Conservation (phyloP, 1,140 invertebrate genomes). For the Drosophila kohkoa region DNA sequence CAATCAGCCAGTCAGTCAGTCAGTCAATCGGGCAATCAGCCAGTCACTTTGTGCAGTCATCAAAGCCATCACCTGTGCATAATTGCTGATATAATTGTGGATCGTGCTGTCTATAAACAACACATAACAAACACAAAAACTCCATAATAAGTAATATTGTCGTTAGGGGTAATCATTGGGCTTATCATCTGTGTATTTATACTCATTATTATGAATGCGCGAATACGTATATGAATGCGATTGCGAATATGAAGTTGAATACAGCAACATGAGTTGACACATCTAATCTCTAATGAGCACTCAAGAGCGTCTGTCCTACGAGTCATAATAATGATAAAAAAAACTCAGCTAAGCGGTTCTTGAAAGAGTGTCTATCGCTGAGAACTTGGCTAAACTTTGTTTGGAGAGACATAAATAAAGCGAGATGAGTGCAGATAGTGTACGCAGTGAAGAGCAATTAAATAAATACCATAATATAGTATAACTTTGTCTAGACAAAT, state of each 20-base stretch:
- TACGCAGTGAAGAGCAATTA: no score
- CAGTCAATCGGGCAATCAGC: background rate
- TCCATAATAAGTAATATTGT: slow-evolving; percentile 60
- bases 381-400: no score
- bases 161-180: slow-evolving; percentile 60
- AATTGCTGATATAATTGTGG: slow-evolving; percentile 69
- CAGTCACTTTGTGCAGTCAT: slow-evolving; percentile 44
- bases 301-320: background rate
- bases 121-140: slow-evolving; percentile 20
- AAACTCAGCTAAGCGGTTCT: slow-evolving; percentile 1
- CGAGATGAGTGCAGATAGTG: no score
- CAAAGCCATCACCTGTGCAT: slow-evolving; percentile 62
- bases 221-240: background rate
- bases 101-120: slow-evolving; percentile 35
- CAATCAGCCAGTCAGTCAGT: slow-evolving; percentile 4
- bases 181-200: slow-evolving; percentile 45
- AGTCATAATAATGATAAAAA: background rate
- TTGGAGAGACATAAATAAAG: no score
- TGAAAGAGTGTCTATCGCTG: background rate
- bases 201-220: slow-evolving; percentile 15
- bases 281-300: slow-evolving; percentile 37
- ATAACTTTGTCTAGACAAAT: no score
- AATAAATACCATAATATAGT: no score
- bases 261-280: slow-evolving; percentile 24
- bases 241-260: background rate